A percentile compares a stretch with the other conserved stretches of the same genome.
Evolutionary conservation across 2,888 invertebrate species (phyloP).

Genomic region (Resseliella maxima): DNA sequence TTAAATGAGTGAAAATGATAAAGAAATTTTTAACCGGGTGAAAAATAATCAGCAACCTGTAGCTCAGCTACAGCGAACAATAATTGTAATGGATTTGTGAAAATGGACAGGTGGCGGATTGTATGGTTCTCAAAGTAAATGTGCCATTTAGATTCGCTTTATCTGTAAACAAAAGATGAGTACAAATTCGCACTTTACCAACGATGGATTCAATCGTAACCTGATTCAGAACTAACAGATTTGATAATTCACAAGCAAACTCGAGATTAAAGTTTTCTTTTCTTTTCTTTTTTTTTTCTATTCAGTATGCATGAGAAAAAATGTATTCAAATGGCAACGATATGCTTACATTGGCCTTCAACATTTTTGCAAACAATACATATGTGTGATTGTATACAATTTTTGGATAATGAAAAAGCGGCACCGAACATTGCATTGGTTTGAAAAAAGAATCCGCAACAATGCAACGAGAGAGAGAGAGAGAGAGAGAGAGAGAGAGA

Average conservation of each 20-base stretch:
- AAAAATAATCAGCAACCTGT: slow-evolving; percentile 34
- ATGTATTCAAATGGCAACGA: background rate
- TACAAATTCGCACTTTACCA: too few species aligned
- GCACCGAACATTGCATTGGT: too few species aligned
- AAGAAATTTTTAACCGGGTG: slow-evolving; percentile 13
- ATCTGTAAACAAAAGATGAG: too few species aligned
- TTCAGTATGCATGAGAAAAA: background rate
- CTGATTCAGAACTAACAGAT: too few species aligned
- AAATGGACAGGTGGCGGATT: slow-evolving; percentile 41
- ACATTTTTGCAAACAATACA: slow-evolving; percentile 9
- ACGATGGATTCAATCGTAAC: background rate
- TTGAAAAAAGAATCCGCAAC: background rate
- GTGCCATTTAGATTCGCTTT: background rate
- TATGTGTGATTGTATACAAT: background rate
- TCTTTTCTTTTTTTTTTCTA: too few species aligned
- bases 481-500: too few species aligned
- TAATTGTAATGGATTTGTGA: slow-evolving; percentile 34
- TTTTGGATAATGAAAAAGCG: background rate
- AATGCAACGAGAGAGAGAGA: background rate
- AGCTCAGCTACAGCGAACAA: background rate
- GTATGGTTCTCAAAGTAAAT: background rate
- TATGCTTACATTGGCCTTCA: background rate
- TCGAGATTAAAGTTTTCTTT: too few species aligned
- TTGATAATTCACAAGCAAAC: too few species aligned
- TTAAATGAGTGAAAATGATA: slow-evolving; percentile 21